phyloP scores from a whole-genome alignment of 2,113 vertebrate species.

The Hemiscyllium ocellatum region DNA sequence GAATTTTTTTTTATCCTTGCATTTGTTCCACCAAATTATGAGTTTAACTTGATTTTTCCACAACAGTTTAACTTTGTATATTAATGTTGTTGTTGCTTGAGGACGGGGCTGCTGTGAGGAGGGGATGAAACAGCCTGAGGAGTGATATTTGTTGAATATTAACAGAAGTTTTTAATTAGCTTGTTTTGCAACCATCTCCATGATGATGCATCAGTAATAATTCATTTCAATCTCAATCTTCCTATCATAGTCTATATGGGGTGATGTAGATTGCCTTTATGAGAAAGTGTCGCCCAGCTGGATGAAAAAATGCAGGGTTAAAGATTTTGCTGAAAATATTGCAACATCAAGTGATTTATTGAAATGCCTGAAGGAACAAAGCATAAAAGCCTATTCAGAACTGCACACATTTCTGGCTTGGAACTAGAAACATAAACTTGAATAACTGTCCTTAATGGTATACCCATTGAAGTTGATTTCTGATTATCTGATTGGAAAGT shows the following conservation, averaged over 20 bases:
- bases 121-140: background rate
- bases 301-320: background rate
- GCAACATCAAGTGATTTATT: background rate
- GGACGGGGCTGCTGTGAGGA: too few species aligned
- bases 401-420: background rate
- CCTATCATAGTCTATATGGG: background rate
- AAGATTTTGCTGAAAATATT: background rate
- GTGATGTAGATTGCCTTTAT: background rate
- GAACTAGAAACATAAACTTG: background rate
- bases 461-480: background rate
- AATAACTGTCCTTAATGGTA: background rate
- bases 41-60: slow-evolving; percentile 38
- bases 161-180: background rate
- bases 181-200: background rate
- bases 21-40: slow-evolving; percentile 41
- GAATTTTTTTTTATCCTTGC: slow-evolving; percentile 36
- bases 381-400: background rate
- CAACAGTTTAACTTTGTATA: background rate
- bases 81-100: too few species aligned
- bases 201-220: background rate
- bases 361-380: background rate
- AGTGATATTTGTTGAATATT: background rate
- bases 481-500: background rate
- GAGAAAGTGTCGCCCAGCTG: background rate
- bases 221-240: background rate